These are phyloP conservation scores for Albula glossodonta DNA, from an alignment of 2,113 vertebrate species.

Conservation along the genomic window DNA sequence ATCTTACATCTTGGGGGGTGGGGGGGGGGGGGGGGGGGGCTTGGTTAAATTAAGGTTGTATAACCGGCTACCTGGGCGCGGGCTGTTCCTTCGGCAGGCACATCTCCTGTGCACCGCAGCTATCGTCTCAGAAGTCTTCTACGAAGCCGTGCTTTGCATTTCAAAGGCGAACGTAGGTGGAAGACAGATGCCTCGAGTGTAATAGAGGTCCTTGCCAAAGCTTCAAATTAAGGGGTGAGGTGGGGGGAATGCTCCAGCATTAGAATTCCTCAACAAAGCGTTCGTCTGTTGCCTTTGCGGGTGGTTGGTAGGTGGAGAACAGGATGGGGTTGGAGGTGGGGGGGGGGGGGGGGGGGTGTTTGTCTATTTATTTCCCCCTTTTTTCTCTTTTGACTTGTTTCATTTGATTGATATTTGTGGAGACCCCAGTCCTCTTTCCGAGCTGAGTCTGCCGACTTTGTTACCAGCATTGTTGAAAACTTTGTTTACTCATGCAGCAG, in stretches of 20 bases:
- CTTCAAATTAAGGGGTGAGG: constrained; percentile 9
- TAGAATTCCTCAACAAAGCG: not conserved
- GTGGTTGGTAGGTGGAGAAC: not conserved
- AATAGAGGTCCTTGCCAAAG: not conserved
- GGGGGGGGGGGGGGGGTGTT: not conserved
- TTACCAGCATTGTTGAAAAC: not conserved
- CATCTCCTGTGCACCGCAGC: not conserved
- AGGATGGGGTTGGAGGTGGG: not conserved
- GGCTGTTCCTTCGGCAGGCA: not conserved
- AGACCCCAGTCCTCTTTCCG: not conserved
- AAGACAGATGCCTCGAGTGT: constrained; percentile 15
- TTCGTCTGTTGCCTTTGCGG: not conserved
- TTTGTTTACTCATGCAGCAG: not conserved
- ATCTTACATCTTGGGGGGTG: not conserved
- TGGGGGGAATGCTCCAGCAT: not conserved
- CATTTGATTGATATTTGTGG: not conserved
- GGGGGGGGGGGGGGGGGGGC: too few species aligned
- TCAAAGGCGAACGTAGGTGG: constrained; percentile 12
- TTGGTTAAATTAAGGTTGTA: not conserved
- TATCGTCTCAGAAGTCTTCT: not conserved
- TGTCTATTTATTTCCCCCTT: not conserved
- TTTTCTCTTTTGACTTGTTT: not conserved
- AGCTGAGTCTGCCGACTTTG: not conserved
- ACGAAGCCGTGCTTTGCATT: constrained; percentile 10
- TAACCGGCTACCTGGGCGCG: not conserved